Conservation (phyloP, 2,797 vertebrate genomes). For the Notolabrus celidotus region DNA sequence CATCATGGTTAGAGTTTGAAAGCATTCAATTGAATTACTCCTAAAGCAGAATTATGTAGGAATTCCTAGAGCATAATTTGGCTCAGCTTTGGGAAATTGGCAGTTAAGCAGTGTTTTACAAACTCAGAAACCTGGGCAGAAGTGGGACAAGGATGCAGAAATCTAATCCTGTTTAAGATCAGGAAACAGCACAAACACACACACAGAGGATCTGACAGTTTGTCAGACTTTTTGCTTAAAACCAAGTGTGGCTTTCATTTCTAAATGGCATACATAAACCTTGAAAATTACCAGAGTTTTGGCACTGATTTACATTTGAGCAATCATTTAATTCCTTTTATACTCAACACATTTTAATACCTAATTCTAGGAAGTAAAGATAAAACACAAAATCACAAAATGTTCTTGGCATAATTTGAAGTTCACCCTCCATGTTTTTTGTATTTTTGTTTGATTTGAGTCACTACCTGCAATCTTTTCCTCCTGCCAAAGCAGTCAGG, state of each 20-base stretch:
- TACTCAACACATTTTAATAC: not conserved
- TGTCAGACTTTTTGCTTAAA: not conserved
- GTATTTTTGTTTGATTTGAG: not conserved
- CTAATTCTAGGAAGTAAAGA: not conserved
- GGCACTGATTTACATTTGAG: not conserved
- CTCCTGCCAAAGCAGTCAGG: constrained; percentile 7
- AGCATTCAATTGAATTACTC: not conserved
- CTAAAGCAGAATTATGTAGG: not conserved
- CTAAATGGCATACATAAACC: not conserved
- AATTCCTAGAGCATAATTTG: not conserved
- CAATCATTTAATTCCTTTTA: not conserved
- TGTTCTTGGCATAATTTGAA: no score
- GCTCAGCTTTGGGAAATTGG: not conserved
- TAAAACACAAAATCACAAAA: not conserved
- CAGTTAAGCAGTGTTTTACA: not conserved
- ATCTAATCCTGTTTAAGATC: not conserved
- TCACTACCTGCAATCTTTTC: not conserved
- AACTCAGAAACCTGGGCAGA: not conserved
- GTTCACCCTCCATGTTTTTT: no score
- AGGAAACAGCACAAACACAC: not conserved
- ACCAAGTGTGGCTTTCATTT: not conserved
- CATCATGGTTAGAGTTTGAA: not conserved
- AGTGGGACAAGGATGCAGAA: not conserved
- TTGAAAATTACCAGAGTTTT: not conserved
- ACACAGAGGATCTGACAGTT: not conserved